Conservation (phyloP, 2,797 vertebrate genomes). For the Bucorvus abyssinicus region DNA sequence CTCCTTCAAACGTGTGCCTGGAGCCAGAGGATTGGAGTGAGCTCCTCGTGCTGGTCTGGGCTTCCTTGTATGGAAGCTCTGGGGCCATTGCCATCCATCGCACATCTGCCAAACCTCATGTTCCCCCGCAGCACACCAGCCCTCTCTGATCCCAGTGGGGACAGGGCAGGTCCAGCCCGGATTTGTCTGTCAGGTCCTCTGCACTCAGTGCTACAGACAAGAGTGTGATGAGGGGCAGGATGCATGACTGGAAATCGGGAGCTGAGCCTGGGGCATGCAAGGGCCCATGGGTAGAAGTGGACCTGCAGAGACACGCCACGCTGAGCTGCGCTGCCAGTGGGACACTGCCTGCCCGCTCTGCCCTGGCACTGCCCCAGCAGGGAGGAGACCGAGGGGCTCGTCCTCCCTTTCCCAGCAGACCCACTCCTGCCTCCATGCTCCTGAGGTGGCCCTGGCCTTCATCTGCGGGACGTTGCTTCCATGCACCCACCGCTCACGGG, state of each 20-base stretch:
- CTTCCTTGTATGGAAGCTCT: not conserved
- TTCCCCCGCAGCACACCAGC: accelerated
- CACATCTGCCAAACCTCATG: not conserved
- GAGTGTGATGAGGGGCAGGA: not conserved
- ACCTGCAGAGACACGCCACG: not conserved
- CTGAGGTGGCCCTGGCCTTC: not conserved
- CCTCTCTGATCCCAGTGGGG: not conserved
- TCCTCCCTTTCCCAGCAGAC: not conserved
- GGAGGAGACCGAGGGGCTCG: not conserved
- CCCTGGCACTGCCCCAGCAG: not conserved
- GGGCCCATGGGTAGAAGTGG: not conserved
- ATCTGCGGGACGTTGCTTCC: not conserved
- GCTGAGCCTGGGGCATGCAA: accelerated
- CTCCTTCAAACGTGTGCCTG: not conserved
- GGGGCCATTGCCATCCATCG: not conserved
- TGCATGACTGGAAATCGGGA: accelerated
- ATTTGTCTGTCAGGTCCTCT: not conserved
- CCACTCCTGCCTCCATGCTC: accelerated
- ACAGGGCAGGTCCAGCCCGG: not conserved
- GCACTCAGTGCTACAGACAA: not conserved
- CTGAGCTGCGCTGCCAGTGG: accelerated
- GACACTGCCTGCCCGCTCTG: not conserved
- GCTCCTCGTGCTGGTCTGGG: not conserved
- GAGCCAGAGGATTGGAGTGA: not conserved
- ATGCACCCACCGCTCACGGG: accelerated